Conservation (phyloP, 2,888 invertebrate species). For the Lordiphosa fenestrarum region DNA sequence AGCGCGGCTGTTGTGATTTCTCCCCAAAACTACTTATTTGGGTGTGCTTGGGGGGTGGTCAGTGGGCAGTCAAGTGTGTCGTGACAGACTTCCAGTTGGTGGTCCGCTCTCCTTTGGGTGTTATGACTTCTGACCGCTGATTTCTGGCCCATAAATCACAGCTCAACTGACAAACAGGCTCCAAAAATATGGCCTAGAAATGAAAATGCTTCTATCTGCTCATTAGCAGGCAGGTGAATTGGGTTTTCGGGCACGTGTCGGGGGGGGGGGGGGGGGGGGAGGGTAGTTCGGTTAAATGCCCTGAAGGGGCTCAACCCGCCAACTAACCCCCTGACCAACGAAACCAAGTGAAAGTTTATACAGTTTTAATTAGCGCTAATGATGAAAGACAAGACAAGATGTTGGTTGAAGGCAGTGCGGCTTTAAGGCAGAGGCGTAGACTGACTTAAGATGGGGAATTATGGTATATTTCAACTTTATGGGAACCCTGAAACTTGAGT, state of each 20-base stretch:
- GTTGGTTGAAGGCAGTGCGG: neutral
- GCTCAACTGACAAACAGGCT: slow-evolving; percentile 45
- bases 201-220: slow-evolving; percentile 5
- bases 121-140: slow-evolving; percentile 46
- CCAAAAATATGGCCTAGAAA: slow-evolving; percentile 12
- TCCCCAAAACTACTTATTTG: no score
- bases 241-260: slow-evolving; percentile 48
- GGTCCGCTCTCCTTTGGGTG: neutral
- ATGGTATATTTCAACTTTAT: no score
- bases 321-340: neutral
- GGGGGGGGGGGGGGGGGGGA: neutral
- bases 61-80: slow-evolving; percentile 22
- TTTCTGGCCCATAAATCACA: slow-evolving; percentile 63
- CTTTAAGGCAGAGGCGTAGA: neutral
- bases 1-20: slow-evolving; percentile 68
- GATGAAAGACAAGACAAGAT: slow-evolving; percentile 53
- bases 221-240: slow-evolving; percentile 57
- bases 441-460: no score
- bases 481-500: no score
- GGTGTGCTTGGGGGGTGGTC: no score
- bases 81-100: slow-evolving; percentile 56
- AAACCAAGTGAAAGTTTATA: slow-evolving; percentile 66
- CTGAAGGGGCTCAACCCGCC: neutral
- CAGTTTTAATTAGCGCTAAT: slow-evolving; percentile 72
- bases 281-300: slow-evolving; percentile 22